Evolutionary conservation across 1,140 invertebrate species (phyloP).

Genomic region (Brachionus paranguensis): DNA sequence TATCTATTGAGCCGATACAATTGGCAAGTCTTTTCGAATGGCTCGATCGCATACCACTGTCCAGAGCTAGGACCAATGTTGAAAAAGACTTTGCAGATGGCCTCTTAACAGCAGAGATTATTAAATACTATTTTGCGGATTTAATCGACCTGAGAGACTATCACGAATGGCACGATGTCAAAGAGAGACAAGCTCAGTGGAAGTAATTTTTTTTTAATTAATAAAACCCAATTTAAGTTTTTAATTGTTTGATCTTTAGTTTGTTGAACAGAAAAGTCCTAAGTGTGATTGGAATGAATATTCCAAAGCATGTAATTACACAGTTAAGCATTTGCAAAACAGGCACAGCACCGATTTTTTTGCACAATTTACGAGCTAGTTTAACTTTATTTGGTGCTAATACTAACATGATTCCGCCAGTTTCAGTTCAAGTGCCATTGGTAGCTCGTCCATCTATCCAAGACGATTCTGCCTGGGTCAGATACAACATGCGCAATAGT

Average conservation of each 20-base stretch:
- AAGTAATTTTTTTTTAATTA: neutral
- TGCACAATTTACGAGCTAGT: constrained; percentile 33
- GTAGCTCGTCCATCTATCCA: neutral
- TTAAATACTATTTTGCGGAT: constrained; percentile 33
- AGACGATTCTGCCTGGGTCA: constrained; percentile 7
- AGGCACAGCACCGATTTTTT: constrained; percentile 18
- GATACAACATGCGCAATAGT: neutral
- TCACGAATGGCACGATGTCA: constrained; percentile 9
- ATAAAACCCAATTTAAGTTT: neutral
- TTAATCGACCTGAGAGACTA: constrained; percentile 6
- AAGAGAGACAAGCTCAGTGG: constrained; percentile 31
- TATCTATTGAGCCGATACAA: neutral
- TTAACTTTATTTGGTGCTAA: constrained; percentile 7
- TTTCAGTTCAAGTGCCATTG: neutral
- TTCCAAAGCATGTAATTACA: constrained; percentile 35
- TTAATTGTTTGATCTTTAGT: neutral
- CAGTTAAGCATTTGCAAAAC: constrained; percentile 38
- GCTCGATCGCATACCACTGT: constrained; percentile 17
- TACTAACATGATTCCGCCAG: neutral
- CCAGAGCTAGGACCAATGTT: neutral
- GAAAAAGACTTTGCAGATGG: constrained; percentile 40
- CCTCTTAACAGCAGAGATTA: constrained; percentile 21
- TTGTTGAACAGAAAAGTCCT: neutral
- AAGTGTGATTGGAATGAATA: neutral
- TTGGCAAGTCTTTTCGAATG: constrained; percentile 28